Percentiles rank a stretch among this genome's conserved stretches.
Evolutionary conservation across 1,140 invertebrate genomes (phyloP).

Genomic region (Drosophila pruinosa): DNA sequence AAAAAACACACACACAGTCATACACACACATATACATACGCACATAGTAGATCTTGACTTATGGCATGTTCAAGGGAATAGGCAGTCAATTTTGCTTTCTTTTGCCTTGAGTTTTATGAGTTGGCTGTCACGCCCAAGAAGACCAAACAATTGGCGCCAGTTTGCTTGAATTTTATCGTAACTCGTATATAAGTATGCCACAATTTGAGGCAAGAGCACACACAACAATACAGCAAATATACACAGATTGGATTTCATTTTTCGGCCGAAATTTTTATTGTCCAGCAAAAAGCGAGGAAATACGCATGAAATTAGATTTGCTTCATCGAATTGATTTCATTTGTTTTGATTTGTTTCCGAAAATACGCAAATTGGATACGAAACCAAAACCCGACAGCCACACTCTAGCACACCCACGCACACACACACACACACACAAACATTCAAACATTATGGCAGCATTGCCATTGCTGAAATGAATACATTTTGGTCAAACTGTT

Average conservation of each 20-base stretch:
- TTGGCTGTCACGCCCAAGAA: slow-evolving; percentile 28
- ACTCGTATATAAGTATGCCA: slow-evolving; percentile 47
- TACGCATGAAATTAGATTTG: slow-evolving; percentile 80
- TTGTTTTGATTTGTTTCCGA: slow-evolving; percentile 75
- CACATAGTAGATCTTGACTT: slow-evolving; percentile 23
- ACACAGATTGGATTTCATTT: slow-evolving; percentile 53
- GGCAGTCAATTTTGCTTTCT: slow-evolving; percentile 19
- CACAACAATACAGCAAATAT: slow-evolving; percentile 41
- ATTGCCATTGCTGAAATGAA: slow-evolving; percentile 61
- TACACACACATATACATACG: neutral
- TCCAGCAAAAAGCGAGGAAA: slow-evolving; percentile 74
- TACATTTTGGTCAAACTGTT: slow-evolving; percentile 67
- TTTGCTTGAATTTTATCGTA: slow-evolving; percentile 30
- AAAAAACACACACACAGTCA: too few relatives aligned
- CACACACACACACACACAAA: slow-evolving; percentile 24
- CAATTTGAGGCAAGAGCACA: slow-evolving; percentile 28
- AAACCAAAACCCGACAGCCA: slow-evolving; percentile 26
- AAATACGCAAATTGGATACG: slow-evolving; percentile 77
- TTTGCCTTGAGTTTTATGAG: slow-evolving; percentile 44
- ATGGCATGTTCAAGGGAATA: slow-evolving; percentile 16
- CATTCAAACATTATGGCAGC: slow-evolving; percentile 19
- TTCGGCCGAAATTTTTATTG: slow-evolving; percentile 57
- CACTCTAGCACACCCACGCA: slow-evolving; percentile 18
- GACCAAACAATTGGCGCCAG: slow-evolving; percentile 65
- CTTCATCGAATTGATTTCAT: slow-evolving; percentile 80